Conservation (phyloP, 2,888 invertebrate species). For the Willowsia nigromaculata region DNA sequence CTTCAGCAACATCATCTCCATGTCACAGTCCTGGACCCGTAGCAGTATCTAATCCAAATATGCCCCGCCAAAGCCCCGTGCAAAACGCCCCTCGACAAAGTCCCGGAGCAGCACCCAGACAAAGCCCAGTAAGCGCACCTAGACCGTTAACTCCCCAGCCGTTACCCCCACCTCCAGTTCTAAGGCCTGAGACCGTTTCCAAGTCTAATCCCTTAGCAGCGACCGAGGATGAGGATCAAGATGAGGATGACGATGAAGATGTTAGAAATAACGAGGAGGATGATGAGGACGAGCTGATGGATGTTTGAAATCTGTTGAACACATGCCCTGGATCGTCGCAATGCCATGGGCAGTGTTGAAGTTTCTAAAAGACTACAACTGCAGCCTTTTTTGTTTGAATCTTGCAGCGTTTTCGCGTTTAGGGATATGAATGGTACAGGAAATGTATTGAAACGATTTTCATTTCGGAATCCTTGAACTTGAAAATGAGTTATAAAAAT, state of each 20-base stretch:
- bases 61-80: conserved; percentile 76
- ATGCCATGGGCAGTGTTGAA: neutral
- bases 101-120: conserved; percentile 77
- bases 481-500: too few relatives aligned
- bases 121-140: conserved; percentile 39
- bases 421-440: too few relatives aligned
- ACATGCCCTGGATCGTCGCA: neutral
- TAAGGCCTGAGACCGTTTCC: conserved; percentile 57
- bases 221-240: conserved; percentile 79
- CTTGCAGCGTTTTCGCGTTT: too few relatives aligned
- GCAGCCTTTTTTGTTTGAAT: neutral
- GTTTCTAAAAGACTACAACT: neutral
- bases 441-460: too few relatives aligned
- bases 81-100: conserved; percentile 80
- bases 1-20: conserved; percentile 18
- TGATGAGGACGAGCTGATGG: conserved; percentile 83
- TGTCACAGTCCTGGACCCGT: conserved; percentile 16
- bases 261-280: conserved; percentile 80
- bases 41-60: neutral
- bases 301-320: conserved; percentile 69
- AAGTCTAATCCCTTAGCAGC: conserved; percentile 52
- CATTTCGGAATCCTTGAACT: too few relatives aligned
- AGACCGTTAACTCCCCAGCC: conserved; percentile 68
- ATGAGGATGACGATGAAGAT: conserved; percentile 82
- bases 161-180: conserved; percentile 80